phyloP scores from a whole-genome alignment of 2,888 invertebrate genomes.

The Volucella zonaria region DNA sequence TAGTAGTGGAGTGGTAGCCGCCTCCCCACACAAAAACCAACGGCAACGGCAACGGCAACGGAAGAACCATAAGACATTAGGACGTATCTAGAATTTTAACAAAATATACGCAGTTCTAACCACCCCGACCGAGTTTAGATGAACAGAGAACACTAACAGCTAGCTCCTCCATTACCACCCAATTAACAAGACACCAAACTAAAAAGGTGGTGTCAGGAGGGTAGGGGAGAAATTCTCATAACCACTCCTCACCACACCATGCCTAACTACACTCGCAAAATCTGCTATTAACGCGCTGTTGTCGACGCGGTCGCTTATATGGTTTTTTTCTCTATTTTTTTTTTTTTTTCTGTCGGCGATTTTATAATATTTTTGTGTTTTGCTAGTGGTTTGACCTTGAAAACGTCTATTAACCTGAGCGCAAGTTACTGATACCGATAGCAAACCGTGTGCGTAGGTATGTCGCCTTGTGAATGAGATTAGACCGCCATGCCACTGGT shows the following conservation, averaged over 20 bases:
- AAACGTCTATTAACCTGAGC: slow-evolving; percentile 65
- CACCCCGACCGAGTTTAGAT: slow-evolving; percentile 41
- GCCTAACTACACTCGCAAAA: too few species aligned
- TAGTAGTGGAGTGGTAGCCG: too few species aligned
- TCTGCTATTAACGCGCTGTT: neutral
- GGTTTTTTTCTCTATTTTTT: neutral
- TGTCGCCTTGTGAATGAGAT: slow-evolving; percentile 41
- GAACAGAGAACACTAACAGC: neutral
- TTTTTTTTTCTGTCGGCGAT: slow-evolving; percentile 10
- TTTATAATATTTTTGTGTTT: slow-evolving; percentile 32
- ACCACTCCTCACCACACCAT: slow-evolving; percentile 4
- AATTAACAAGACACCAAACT: neutral
- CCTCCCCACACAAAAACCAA: too few species aligned
- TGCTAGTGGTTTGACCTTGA: slow-evolving; percentile 63
- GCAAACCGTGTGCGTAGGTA: neutral
- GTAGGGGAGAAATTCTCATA: slow-evolving; percentile 31
- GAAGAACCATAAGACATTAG: slow-evolving; percentile 9
- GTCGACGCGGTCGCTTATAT: slow-evolving; percentile 4
- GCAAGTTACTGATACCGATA: slow-evolving; percentile 33
- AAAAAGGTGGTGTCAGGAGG: neutral
- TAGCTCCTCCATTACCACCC: neutral
- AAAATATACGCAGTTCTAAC: slow-evolving; percentile 48
- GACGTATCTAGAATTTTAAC: slow-evolving; percentile 32
- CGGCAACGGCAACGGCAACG: too few species aligned
- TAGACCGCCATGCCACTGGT: slow-evolving; percentile 9